Evolutionary conservation across 2,797 vertebrate genomes (phyloP).

Genomic region (Gallirallus australis): DNA sequence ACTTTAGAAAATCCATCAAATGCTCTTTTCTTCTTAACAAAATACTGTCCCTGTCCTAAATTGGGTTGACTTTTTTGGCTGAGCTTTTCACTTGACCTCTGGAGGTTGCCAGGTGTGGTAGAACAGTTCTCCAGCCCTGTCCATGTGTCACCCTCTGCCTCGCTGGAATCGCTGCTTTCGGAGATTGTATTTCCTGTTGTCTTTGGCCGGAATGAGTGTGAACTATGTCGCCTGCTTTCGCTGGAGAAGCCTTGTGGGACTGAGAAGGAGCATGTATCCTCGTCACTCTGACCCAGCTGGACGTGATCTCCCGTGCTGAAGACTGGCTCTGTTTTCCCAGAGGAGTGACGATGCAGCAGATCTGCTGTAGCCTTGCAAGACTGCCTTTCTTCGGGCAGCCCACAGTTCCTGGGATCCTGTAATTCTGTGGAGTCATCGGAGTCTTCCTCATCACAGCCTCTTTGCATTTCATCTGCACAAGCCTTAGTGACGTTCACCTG

Average conservation of each 20-base stretch:
- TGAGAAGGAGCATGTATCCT: not conserved
- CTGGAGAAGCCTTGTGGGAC: not conserved
- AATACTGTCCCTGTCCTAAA: not conserved
- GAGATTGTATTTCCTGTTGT: not conserved
- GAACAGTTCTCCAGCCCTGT: not conserved
- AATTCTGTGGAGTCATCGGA: not conserved
- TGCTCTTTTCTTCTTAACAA: constrained; percentile 67
- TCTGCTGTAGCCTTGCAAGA: not conserved
- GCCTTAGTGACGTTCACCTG: not conserved
- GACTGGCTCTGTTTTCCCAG: not conserved
- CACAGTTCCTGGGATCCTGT: not conserved
- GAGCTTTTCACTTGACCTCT: not conserved
- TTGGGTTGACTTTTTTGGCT: not conserved
- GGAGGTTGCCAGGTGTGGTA: not conserved
- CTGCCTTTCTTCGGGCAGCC: not conserved
- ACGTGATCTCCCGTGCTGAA: not conserved
- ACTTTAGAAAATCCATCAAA: constrained; percentile 66
- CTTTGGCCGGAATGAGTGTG: not conserved
- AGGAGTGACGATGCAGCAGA: not conserved
- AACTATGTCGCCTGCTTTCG: not conserved
- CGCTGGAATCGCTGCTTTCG: not conserved
- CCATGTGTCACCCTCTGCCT: not conserved
- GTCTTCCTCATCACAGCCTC: not conserved
- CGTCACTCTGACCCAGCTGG: not conserved
- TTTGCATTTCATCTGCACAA: not conserved